Base-by-base conservation (phyloP, 2,113 vertebrate genomes). In the Sakesphorus luctuosus region DNA sequence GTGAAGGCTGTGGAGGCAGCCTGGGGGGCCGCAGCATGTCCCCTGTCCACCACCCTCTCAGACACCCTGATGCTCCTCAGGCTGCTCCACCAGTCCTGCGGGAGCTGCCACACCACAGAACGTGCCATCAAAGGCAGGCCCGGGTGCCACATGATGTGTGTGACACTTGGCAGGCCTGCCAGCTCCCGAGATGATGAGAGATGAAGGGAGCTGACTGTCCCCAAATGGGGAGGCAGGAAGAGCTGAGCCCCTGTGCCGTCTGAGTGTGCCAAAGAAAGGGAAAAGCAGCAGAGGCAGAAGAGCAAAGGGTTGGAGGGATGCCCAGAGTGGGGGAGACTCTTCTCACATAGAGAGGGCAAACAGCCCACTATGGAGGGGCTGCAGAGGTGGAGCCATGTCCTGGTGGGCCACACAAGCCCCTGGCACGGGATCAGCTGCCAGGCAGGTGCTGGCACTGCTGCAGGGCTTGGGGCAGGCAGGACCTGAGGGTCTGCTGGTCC, bases 191-290 rank as follows among this genome's bases (percentile, higher is more conserved):
- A 94, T 52, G 75, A 91, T 91, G 92, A 90, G 94, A 86, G 79
- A 90, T 74, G 94, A 97, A 94, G 82, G 66, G 29, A 94, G 35
- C 17, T 24, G 5, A 82, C 95, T 96, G 91, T 5, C 94, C 50
- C 55, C 29, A 8, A 17, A 2, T 0, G 0, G 80, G 77, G 33
- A 35, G 0, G 63, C 50, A 69, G 59, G 67, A 85, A 47, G 33
- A 77, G 67, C 47, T 0, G 0, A 87, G 82, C 9, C 79, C 65
- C 47, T 47, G 2, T 0, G 1, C 58, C 91, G 74, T 6, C 46
- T 69, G 4, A 52, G 18, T 2, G 33, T 50, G 76, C 13, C 1
- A 43, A 74, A 38, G 67, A 38, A 43, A 92, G 72, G 73, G 47
- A 67, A 35, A 90, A 73, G 35, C 55, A 49, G 71, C 56, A 71